These are phyloP conservation scores for Gephyroberyx darwinii DNA, from an alignment of 2,797 vertebrate species.

Conservation along the genomic window DNA sequence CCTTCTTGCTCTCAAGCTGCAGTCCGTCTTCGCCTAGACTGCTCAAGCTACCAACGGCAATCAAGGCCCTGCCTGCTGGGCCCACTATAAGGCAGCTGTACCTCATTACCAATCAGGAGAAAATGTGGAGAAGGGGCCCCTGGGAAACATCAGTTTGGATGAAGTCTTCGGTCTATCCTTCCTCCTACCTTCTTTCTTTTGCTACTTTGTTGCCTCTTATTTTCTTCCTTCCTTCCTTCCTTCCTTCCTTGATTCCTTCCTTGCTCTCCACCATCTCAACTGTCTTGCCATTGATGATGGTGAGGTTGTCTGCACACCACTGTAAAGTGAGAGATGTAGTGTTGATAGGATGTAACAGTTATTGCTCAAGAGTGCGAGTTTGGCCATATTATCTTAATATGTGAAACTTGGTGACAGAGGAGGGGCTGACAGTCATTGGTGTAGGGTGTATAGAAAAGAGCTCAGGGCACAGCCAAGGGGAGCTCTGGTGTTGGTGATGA, in stretches of 20 bases:
- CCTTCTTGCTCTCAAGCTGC: constrained; percentile 27
- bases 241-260: constrained; percentile 23
- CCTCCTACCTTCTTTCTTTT: constrained; percentile 25
- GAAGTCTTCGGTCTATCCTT: constrained; percentile 23
- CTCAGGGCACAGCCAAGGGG: no score
- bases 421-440: background rate
- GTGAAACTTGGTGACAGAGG: background rate
- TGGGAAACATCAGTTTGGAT: constrained; percentile 53
- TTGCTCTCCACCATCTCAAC: background rate
- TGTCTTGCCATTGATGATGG: background rate
- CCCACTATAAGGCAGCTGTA: constrained; percentile 66
- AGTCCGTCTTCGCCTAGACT: constrained; percentile 43
- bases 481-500: no score
- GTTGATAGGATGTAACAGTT: background rate
- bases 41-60: constrained; percentile 60
- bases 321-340: background rate
- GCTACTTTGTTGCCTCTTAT: constrained; percentile 31
- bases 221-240: constrained; percentile 14
- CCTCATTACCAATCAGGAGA: constrained; percentile 73
- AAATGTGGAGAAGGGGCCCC: constrained; percentile 40
- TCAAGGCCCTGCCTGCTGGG: constrained; percentile 67
- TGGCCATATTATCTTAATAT: background rate
- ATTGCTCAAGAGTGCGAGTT: background rate
- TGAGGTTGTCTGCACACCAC: background rate
- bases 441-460: no score